Percentiles rank a stretch among this genome's conserved stretches.
Evolutionary conservation across 37 sponge, comb jelly and placozoan genomes (phyloP).

Genomic region (Cladorhizidae sp.): DNA sequence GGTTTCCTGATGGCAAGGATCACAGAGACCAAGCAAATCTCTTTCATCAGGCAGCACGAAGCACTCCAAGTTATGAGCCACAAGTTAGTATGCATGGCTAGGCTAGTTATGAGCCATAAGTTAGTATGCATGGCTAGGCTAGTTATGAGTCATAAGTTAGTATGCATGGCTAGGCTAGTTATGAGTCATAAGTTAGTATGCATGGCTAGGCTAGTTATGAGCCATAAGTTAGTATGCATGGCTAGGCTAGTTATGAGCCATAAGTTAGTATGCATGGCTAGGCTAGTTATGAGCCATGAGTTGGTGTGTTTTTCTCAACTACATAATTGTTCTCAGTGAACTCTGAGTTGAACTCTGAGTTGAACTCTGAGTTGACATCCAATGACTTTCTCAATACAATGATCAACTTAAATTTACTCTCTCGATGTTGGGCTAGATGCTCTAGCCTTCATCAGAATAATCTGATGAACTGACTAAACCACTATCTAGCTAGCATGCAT

Average conservation of each 20-base stretch:
- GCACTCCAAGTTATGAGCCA: slow-evolving; percentile 13
- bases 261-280: slow-evolving; percentile 12
- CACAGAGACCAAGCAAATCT: neutral
- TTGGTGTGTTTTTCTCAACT: neutral
- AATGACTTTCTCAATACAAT: too few species aligned
- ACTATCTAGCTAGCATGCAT: too few species aligned
- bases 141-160: slow-evolving; percentile 11
- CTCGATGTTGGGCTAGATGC: too few species aligned
- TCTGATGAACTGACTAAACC: too few species aligned
- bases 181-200: slow-evolving; percentile 13
- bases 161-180: neutral
- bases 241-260: neutral
- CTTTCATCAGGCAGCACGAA: slow-evolving; percentile 21
- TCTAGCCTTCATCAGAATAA: too few species aligned
- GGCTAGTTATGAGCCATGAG: too few species aligned
- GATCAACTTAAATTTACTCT: too few species aligned
- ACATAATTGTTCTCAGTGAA: too few species aligned
- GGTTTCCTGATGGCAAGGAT: slow-evolving; percentile 1
- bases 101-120: slow-evolving; percentile 4
- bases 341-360: too few species aligned
- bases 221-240: slow-evolving; percentile 12
- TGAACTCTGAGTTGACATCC: too few species aligned
- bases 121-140: neutral
- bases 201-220: neutral
- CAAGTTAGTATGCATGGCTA: slow-evolving; percentile 12